phyloP scores from a whole-genome alignment of 2,888 invertebrate species.

The Synergus gifuensis region DNA sequence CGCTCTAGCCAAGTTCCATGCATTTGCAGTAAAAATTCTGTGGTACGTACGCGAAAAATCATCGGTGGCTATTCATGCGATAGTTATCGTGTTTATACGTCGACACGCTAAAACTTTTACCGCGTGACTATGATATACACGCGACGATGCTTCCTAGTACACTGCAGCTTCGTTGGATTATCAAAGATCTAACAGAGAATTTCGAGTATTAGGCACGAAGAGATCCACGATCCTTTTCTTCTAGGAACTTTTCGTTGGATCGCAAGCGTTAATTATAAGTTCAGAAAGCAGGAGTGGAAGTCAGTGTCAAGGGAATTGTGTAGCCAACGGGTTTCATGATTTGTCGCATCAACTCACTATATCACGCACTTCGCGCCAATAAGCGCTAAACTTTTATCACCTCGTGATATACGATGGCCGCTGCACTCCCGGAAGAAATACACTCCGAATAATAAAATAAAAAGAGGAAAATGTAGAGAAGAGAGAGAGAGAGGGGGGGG shows the following conservation, averaged over 20 bases:
- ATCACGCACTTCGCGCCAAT: conserved; percentile 47
- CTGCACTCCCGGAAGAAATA: conserved; percentile 49
- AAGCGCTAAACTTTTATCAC: conserved; percentile 58
- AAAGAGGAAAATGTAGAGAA: conserved; percentile 30
- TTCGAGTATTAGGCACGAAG: conserved; percentile 40
- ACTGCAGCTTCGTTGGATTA: conserved; percentile 30
- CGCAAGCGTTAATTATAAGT: conserved; percentile 38
- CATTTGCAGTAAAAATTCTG: conserved; percentile 52
- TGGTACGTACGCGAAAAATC: conserved; percentile 54
- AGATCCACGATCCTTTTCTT: conserved; percentile 21
- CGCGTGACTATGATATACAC: conserved; percentile 41
- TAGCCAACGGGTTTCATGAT: conserved; percentile 43
- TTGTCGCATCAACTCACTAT: conserved; percentile 51
- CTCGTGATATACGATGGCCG: conserved; percentile 49
- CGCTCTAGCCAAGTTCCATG: conserved; percentile 51
- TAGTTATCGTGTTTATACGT: conserved; percentile 46
- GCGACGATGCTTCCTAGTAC: conserved; percentile 42
- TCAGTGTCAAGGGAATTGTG: conserved; percentile 40
- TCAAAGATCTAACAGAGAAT: conserved; percentile 38
- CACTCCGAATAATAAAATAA: conserved; percentile 51
- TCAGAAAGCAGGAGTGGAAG: conserved; percentile 6
- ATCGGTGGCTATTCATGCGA: conserved; percentile 50
- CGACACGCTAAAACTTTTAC: conserved; percentile 42
- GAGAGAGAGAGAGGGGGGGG: too few species aligned
- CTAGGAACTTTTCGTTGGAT: conserved; percentile 8